These are phyloP conservation scores for Aphis gossypii DNA, from an alignment of 1,140 invertebrate genomes.

Conservation along the genomic window DNA sequence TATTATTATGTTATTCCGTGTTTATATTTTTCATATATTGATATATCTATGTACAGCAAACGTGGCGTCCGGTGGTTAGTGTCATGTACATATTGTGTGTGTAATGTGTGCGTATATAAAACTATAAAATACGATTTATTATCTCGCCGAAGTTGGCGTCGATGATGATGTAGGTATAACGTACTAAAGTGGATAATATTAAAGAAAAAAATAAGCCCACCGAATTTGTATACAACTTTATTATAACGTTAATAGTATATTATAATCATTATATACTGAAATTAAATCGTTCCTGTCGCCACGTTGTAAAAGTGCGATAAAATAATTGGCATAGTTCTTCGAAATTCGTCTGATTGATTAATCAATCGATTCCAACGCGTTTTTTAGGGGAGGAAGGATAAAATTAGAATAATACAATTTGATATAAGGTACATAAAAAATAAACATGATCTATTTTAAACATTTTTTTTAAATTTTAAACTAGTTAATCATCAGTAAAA, in stretches of 20 bases:
- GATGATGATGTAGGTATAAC: not conserved
- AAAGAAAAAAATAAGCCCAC: not conserved
- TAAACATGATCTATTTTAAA: too few species aligned
- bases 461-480: too few species aligned
- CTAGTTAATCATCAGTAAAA: too few species aligned
- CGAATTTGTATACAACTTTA: not conserved
- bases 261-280: not conserved
- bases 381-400: too few species aligned
- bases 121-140: conserved; percentile 6
- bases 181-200: not conserved
- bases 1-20: not conserved
- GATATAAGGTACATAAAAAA: too few species aligned
- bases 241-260: not conserved
- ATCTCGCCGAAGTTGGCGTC: not conserved
- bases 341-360: too few species aligned
- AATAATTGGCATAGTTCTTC: not conserved
- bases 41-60: not conserved
- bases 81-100: not conserved
- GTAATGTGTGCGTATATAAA: not conserved
- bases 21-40: not conserved
- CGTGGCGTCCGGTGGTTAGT: not conserved
- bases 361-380: too few species aligned
- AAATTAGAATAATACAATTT: too few species aligned
- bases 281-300: not conserved
- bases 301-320: not conserved